Base-by-base conservation (phyloP, 1,140 invertebrate genomes). In the Zaprionus africanus region DNA sequence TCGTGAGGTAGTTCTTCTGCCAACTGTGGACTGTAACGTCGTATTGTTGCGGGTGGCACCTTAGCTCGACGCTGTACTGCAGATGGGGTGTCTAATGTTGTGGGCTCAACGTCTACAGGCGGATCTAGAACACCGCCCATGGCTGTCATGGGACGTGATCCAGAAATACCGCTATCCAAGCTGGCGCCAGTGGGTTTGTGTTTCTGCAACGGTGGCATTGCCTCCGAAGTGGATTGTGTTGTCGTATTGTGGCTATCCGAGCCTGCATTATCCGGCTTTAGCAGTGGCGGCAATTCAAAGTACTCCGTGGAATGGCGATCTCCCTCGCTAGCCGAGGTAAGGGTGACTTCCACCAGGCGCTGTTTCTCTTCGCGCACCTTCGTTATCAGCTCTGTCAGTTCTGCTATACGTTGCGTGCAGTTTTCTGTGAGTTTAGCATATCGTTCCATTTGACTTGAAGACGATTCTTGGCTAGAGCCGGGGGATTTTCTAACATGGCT, bases 341-440 rank as follows among this genome's bases (percentile, higher is more conserved):
- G 75, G 0, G 92, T 93, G 2, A 85, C 82, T 51, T 93, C 92
- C 11, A 93, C 72, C 19, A 93, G 26, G 1, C 84, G 83, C 34
- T 93, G 86, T 61, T 93, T 93, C 61, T 93, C 92, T 38, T 90
- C 76, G 12, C 92, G 85, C 13, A 93, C 92, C 54, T 90, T 87
- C 11, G 77, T 80, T 6, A 93, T 93, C 6, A 92, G 69, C 7
- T 90, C 77, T 0, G 88, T 91, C 0, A 93, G 60, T 56, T 92
- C 91, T 0, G 87, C 82, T 9, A 93, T 93, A 0, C 92, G 81
- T 15, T 92, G 75, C 0, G 82, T 90, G 31, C 91, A 93, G 51
- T 88, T 93, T n/a, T 92, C 88, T 0, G 92, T 90, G 2, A 92
- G 66, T 41, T 75, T 56, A 0, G 76, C 85, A 62, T 87, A 92